Conservation (phyloP, 2,113 vertebrate species). For the Dipodomys merriami region DNA sequence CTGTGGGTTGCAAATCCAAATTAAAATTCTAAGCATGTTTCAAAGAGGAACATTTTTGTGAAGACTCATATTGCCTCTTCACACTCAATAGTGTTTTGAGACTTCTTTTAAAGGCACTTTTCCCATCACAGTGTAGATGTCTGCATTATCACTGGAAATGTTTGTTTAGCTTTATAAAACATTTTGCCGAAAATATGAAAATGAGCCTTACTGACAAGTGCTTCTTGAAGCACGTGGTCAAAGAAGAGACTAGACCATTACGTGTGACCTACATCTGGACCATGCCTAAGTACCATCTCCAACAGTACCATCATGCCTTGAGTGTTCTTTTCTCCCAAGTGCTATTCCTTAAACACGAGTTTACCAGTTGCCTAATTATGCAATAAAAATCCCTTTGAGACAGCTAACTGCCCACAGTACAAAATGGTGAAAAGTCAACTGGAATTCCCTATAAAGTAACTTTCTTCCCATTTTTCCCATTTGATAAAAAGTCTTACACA, state of each 20-base stretch:
- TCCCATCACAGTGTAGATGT: constrained; percentile 87
- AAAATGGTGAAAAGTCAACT: constrained; percentile 62
- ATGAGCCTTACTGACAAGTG: constrained; percentile 89
- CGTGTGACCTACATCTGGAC: constrained; percentile 78
- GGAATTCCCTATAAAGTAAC: constrained; percentile 35
- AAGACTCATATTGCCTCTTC: constrained; percentile 77
- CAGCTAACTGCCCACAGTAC: constrained; percentile 67
- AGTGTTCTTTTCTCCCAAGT: constrained; percentile 84
- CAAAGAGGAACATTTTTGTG: constrained; percentile 83
- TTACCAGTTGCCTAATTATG: constrained; percentile 73
- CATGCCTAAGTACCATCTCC: constrained; percentile 75
- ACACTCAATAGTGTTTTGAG: constrained; percentile 74
- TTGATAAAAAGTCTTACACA: constrained; percentile 54
- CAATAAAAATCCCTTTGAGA: constrained; percentile 68
- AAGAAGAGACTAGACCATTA: constrained; percentile 75
- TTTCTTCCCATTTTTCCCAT: constrained; percentile 56
- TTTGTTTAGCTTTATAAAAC: constrained; percentile 89
- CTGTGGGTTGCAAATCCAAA: constrained; percentile 84
- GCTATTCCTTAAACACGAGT: constrained; percentile 79
- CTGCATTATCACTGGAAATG: constrained; percentile 85
- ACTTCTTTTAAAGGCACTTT: constrained; percentile 82
- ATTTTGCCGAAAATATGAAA: constrained; percentile 84
- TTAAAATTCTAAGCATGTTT: constrained; percentile 78
- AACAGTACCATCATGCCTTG: constrained; percentile 82
- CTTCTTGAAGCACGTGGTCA: constrained; percentile 88